Evolutionary conservation across 2,113 vertebrate genomes (phyloP), one percentile per base, ranked within the genome.

Genomic region (Gasterosteus nipponicus): DNA sequence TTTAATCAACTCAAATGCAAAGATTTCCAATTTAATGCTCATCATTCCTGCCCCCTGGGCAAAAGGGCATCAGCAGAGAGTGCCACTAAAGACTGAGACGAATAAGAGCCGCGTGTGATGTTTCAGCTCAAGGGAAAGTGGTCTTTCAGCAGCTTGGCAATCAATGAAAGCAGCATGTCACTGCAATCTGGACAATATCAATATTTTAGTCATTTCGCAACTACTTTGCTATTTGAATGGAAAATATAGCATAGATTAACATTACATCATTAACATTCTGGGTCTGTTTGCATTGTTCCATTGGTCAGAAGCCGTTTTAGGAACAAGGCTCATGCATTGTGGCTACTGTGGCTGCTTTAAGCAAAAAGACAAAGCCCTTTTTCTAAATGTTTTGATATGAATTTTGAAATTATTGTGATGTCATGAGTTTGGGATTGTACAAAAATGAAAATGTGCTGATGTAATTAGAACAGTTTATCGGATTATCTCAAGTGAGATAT

Each of bases 1-100:
- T 77, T 72, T 86, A 75, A 84, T 85, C 75, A 77, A 80, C 86
- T 81, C 66, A 56, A 77, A 67, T 81, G 75, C 62, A 75, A 79
- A 83, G 66, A 64, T 76, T 81, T 87, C 65, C 72, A 85, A 81
- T 90, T 88, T 81, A 61, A 83, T 83, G 78, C 77, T 66, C 77
- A 84, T 86, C 86, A 79, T 72, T 62, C 11, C 35, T 77, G 66
- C 57, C 78, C 73, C 73, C 1, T 3, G 82, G 75, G 80, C 82
- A 69, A 80, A 85, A 90, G 80, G 85, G 78, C 70, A 78, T 58
- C 67, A 49, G 41, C 62, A 18, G 60, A 41, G 49, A 35, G 42
- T 35, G 41, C 41, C n/a, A 53, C 69, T 65, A 69, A 81, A 72
- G 62, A 18, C 57, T 77, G 61, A 82, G 60, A 29, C 69, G 53